Conservation (phyloP, 2,888 invertebrate genomes). For the Ditylenchus weischeri region DNA sequence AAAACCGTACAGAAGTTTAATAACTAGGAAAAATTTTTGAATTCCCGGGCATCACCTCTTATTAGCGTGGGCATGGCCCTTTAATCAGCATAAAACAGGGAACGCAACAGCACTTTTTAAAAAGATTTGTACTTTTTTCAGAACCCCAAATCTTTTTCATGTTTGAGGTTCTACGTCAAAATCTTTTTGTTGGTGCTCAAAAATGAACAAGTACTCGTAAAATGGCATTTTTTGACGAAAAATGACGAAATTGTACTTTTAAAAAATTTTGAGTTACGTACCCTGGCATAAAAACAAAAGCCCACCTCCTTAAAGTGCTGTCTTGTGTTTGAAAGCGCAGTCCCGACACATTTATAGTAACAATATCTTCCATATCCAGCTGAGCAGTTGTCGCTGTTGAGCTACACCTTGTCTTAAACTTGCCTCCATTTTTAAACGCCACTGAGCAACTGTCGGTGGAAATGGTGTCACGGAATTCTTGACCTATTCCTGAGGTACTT, state of each 20-base stretch:
- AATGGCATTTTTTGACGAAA: no score
- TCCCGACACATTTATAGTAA: slow-evolving; percentile 57
- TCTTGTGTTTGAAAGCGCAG: slow-evolving; percentile 54
- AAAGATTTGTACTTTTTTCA: slow-evolving; percentile 16
- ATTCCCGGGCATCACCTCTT: no score
- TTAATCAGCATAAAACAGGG: no score
- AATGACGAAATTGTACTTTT: no score
- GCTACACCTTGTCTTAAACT: slow-evolving; percentile 1
- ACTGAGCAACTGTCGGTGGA: slow-evolving; percentile 2
- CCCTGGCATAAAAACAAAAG: no score
- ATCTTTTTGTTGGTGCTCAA: not conserved
- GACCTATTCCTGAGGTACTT: no score
- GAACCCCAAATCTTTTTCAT: not conserved
- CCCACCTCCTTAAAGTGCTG: slow-evolving; percentile 36
- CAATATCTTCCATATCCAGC: slow-evolving; percentile 25
- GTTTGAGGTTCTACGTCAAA: not conserved
- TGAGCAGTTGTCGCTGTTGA: not conserved
- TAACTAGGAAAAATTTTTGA: no score
- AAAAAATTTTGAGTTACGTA: no score
- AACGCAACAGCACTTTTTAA: slow-evolving; percentile 24
- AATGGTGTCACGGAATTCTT: not conserved
- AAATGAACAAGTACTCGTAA: not conserved
- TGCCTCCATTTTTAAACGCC: slow-evolving; percentile 7
- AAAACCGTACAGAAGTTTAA: no score
- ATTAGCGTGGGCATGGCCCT: no score